These are phyloP conservation scores for Ceramica pisi DNA, from an alignment of 2,888 invertebrate genomes.

Conservation along the genomic window DNA sequence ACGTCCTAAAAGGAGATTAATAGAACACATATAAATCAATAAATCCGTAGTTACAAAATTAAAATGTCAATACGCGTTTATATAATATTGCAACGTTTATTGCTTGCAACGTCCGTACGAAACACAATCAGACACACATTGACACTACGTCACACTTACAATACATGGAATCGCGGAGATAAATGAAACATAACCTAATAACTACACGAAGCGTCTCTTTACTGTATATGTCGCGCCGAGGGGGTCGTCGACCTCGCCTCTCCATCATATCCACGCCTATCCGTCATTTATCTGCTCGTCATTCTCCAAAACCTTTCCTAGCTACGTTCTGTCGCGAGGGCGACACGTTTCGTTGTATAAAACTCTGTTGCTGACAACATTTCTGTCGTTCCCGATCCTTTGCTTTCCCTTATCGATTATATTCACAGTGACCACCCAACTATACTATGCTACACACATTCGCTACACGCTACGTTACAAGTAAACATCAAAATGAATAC, in stretches of 20 bases:
- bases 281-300: conserved; percentile 14
- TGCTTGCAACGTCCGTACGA: conserved; percentile 79
- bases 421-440: conserved; percentile 71
- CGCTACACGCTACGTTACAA: conserved; percentile 72
- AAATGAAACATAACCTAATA: conserved; percentile 74
- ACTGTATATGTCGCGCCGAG: conserved; percentile 26
- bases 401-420: conserved; percentile 54
- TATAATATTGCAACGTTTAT: conserved; percentile 84
- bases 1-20: conserved; percentile 71
- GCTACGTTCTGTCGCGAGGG: conserved; percentile 43
- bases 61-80: conserved; percentile 65
- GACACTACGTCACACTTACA: conserved; percentile 74
- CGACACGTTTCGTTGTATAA: conserved; percentile 78
- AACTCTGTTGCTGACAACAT: conserved; percentile 58
- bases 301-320: conserved; percentile 26
- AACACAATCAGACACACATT: conserved; percentile 81
- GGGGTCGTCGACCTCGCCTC: conserved; percentile 24
- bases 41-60: conserved; percentile 73
- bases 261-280: conserved; percentile 20
- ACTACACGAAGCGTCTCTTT: conserved; percentile 66
- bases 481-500: conserved; percentile 71
- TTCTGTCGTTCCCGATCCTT: conserved; percentile 47
- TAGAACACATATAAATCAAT: conserved; percentile 76
- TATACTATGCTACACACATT: conserved; percentile 74
- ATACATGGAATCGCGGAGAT: conserved; percentile 80